These are phyloP conservation scores for Reinhardtius hippoglossoides DNA, from an alignment of 2,113 vertebrate species.

Conservation along the genomic window DNA sequence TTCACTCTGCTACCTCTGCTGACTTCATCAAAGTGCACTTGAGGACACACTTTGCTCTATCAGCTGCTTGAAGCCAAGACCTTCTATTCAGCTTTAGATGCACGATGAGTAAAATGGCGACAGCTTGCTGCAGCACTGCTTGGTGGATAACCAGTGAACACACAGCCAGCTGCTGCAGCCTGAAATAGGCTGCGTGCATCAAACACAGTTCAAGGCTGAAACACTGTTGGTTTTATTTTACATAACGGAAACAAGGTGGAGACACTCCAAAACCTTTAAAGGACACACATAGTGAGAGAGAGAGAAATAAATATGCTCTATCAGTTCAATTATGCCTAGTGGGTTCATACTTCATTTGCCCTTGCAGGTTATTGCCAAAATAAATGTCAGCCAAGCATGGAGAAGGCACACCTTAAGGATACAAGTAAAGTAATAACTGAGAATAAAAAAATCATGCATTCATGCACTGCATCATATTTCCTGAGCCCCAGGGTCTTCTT, in stretches of 20 bases:
- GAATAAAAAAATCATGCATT: constrained; percentile 51
- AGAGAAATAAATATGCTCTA: constrained; percentile 63
- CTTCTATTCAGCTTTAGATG: constrained; percentile 38
- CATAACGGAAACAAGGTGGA: constrained; percentile 62
- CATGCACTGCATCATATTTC: constrained; percentile 57
- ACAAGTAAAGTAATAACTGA: constrained; percentile 59
- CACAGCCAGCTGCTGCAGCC: constrained; percentile 45
- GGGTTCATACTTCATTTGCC: constrained; percentile 71
- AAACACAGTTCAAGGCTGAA: constrained; percentile 35
- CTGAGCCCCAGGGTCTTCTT: constrained; percentile 32
- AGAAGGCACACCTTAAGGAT: constrained; percentile 64
- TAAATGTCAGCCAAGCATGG: constrained; percentile 77
- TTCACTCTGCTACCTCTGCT: constrained; percentile 43
- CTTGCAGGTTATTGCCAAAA: constrained; percentile 73
- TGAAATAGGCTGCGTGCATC: constrained; percentile 33
- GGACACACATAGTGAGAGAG: constrained; percentile 4
- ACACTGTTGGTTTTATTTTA: constrained; percentile 35
- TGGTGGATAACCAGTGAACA: constrained; percentile 29
- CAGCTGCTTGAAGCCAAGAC: constrained; percentile 35
- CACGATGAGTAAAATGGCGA: constrained; percentile 52
- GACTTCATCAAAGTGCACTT: constrained; percentile 57
- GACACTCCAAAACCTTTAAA: constrained; percentile 50
- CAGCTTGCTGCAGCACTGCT: constrained; percentile 35
- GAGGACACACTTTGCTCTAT: constrained; percentile 52
- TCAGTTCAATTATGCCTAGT: constrained; percentile 65